These are phyloP conservation scores for Drosophila suzukii DNA, from an alignment of 1,140 invertebrate genomes.

Conservation along the genomic window DNA sequence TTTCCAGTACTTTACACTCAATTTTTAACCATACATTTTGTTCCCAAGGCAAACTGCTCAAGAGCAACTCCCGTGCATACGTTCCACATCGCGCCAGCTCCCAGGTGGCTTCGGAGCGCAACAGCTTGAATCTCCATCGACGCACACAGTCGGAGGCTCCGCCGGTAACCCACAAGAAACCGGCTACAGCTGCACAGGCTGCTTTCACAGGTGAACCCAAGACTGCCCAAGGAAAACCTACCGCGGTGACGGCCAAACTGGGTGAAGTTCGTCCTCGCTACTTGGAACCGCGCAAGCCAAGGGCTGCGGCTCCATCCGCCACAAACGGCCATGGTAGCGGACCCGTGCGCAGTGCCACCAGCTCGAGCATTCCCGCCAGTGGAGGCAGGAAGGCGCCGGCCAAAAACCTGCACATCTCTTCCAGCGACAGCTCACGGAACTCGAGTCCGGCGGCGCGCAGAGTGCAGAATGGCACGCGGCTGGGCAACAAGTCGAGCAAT, in stretches of 20 bases:
- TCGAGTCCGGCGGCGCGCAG: conserved; percentile 88
- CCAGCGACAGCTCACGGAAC: conserved; percentile 86
- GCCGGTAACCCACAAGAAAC: conserved; percentile 49
- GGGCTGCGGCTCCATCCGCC: conserved; percentile 60
- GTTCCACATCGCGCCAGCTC: conserved; percentile 73
- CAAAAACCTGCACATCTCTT: conserved; percentile 80
- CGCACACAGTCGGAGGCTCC: conserved; percentile 78
- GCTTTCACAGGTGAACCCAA: conserved; percentile 4
- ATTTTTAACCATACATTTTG: not conserved
- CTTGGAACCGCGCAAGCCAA: conserved; percentile 85
- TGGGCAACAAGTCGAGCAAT: conserved; percentile 84
- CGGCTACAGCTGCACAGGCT: not conserved
- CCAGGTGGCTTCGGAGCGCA: conserved; percentile 57
- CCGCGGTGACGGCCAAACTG: conserved; percentile 46
- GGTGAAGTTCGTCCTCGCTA: conserved; percentile 86
- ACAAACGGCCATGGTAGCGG: conserved; percentile 71
- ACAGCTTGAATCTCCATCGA: conserved; percentile 68
- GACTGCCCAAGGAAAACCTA: conserved; percentile 17
- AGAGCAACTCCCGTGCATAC: conserved; percentile 75
- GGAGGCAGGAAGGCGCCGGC: conserved; percentile 55
- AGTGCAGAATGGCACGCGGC: conserved; percentile 67
- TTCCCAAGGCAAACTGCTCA: conserved; percentile 52
- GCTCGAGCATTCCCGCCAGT: conserved; percentile 85
- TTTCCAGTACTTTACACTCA: no score
- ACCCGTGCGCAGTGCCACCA: conserved; percentile 85